Base-by-base conservation (phyloP, 2,797 vertebrate genomes). In the Pseudotriccus pelzelni region DNA sequence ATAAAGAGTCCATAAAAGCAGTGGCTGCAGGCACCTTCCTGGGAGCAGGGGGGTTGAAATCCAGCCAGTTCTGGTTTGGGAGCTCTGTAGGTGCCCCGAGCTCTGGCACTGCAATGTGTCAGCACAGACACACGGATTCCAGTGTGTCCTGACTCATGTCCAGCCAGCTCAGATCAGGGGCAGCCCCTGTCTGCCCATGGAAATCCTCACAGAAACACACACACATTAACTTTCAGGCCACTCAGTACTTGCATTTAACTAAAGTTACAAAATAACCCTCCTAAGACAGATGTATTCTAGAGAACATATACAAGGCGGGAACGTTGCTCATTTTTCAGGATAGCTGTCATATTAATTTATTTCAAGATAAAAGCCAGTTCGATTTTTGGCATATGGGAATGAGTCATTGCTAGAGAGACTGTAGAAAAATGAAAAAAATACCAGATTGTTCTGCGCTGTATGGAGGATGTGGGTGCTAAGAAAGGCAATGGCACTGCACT, bases 351-450 rank as follows among this genome's bases (percentile, higher is more conserved):
- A 49, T 58, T 94, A 78, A 89, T 79, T 93, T 90, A 84, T 92
- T 90, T 84, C 59, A 93, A 82, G 59, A 56, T 86, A 80, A 95
- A 95, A 87, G 14, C 14, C 77, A 84, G 59, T 60, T 85, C 78
- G 81, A 75, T 90, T 95, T 93, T 67, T 93, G 81, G 78, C 89
- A 90, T 94, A 96, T 95, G 86, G 93, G 84, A 94, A 85, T 96
- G 95, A 96, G 84, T 96, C 96, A 96, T 2, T 92, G 72, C 84
- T 67, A 74, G 36, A 92, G 60, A 93, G 75, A 84, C 59, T 80
- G 85, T 28, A 83, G 75, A 41, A 87, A 93, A 96, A 89, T 7
- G 14, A 84, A 94, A 91, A 39, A 92, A 91, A 66, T 18, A 82
- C 5, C 72, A 66, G 49, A 95, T 85, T 85, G 56, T 68, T 80